Evolutionary conservation across 2,797 vertebrate genomes (phyloP), one percentile per base, ranked within the genome.

Genomic region (Parauchenoglanis ngamensis): DNA sequence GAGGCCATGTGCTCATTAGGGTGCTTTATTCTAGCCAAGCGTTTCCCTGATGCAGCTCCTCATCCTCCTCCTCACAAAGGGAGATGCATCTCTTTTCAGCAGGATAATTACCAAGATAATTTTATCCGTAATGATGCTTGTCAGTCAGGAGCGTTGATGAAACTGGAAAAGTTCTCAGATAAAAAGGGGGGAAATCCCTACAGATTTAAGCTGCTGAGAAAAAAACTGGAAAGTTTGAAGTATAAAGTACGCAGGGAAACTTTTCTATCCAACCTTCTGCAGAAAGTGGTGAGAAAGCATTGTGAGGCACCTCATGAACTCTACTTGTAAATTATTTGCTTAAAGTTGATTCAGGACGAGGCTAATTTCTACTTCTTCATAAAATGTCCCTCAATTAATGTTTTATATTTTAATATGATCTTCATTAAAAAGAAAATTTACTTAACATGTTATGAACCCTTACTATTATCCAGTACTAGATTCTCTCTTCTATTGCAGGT

Each of bases 21-120:
- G 91, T 86, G 68, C 92, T 89, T 79, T 93, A 91, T 93, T 93
- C 94, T 91, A 94, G 93, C 93, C 92, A 94, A 94, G 93, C 92
- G 52, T 91, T 90, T 89, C 87, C 65, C 52, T 56, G 80, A 91
- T 79, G 90, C 90, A 89, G 90, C 92, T 88, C 83, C 86, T 80
- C 81, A 87, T 72, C 88, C 87, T 89, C 90, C 88, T 89, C 90
- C 91, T 90, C 91, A 93, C 93, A 93, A 92, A 93, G 93, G 92
- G 91, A 94, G 92, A 96, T 95, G 92, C 95, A 95, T 95, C 94
- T 95, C 92, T 92, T 92, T 91, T 93, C 91, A 92, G 93, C 92
- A 92, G 93, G 93, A 95, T 95, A 95, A 95, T 95, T 95, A 96
- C 91, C 87, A 54, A 93, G 95, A 95, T 95, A 94, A 96, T 95